A percentile compares a stretch with the other conserved stretches of the same genome.
phyloP scores from a whole-genome alignment of 2,113 vertebrate genomes.

The Ovis canadensis region DNA sequence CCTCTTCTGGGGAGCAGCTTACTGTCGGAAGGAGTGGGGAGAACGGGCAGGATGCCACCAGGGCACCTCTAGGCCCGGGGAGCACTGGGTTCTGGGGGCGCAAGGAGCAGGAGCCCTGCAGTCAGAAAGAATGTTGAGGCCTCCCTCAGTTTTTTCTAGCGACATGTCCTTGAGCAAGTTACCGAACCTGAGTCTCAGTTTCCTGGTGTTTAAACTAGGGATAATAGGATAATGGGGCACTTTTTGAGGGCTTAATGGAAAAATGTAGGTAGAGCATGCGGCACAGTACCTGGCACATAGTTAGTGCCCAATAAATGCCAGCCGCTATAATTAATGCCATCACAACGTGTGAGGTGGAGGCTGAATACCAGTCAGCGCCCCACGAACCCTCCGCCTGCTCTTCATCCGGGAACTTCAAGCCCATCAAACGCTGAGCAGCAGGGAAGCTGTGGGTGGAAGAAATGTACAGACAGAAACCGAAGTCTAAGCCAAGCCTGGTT shows the following conservation, averaged over 20 bases:
- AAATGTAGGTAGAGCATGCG: neutral
- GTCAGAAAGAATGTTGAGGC: neutral
- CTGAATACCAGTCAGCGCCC: neutral
- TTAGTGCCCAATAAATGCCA: neutral
- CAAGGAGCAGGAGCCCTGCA: neutral
- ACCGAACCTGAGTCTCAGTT: neutral
- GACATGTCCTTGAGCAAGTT: neutral
- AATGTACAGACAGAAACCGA: neutral
- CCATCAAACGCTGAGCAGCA: constrained; percentile 36
- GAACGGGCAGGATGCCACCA: neutral
- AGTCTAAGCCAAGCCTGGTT: neutral
- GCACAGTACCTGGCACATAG: neutral
- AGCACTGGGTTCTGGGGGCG: neutral
- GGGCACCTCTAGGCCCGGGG: neutral
- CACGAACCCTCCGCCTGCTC: neutral
- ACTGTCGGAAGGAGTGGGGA: neutral
- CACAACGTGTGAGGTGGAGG: neutral
- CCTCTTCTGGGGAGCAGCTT: neutral
- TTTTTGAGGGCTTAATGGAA: neutral
- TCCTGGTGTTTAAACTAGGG: neutral
- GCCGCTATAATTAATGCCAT: neutral
- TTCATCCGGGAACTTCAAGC: neutral
- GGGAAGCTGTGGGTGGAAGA: constrained; percentile 36
- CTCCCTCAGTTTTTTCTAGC: neutral
- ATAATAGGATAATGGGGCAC: neutral